A percentile compares a stretch with the other conserved stretches of the same genome.
Conservation (phyloP, 2,113 vertebrate genomes). For the Maccullochella peelii region DNA sequence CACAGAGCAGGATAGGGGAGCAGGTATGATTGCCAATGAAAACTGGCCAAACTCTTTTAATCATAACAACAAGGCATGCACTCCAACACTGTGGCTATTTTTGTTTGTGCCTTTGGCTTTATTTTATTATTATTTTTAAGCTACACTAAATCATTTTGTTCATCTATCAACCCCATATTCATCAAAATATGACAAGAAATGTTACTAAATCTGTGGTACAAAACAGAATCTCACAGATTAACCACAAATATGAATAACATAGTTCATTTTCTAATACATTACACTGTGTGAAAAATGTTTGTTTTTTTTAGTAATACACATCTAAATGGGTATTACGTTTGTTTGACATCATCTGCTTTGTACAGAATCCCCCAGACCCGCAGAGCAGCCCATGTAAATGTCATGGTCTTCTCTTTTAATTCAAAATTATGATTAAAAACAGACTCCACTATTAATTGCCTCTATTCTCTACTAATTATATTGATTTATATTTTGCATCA, state of each 20-base stretch:
- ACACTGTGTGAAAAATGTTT: background rate
- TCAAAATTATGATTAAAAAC: slow-evolving; percentile 5
- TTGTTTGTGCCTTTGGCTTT: slow-evolving; percentile 1
- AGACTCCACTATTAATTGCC: background rate
- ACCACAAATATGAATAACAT: background rate
- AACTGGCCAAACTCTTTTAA: slow-evolving; percentile 58
- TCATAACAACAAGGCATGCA: slow-evolving; percentile 36
- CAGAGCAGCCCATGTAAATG: slow-evolving; percentile 31
- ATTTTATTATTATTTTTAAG: slow-evolving; percentile 2
- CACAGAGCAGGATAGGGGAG: slow-evolving; percentile 56
- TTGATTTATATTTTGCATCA: background rate
- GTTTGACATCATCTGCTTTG: slow-evolving; percentile 35
- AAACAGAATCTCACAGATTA: background rate
- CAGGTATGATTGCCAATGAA: slow-evolving; percentile 60
- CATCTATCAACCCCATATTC: background rate
- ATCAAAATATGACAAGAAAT: background rate
- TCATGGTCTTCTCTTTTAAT: slow-evolving; percentile 26
- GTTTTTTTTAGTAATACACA: background rate
- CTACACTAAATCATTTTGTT: background rate
- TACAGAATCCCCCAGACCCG: slow-evolving; percentile 7
- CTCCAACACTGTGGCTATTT: slow-evolving; percentile 52
- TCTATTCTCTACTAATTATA: background rate
- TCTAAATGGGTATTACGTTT: background rate
- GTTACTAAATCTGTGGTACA: background rate
- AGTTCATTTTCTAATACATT: background rate